Conservation (phyloP, 2,113 vertebrate species). For the Chauna torquata region DNA sequence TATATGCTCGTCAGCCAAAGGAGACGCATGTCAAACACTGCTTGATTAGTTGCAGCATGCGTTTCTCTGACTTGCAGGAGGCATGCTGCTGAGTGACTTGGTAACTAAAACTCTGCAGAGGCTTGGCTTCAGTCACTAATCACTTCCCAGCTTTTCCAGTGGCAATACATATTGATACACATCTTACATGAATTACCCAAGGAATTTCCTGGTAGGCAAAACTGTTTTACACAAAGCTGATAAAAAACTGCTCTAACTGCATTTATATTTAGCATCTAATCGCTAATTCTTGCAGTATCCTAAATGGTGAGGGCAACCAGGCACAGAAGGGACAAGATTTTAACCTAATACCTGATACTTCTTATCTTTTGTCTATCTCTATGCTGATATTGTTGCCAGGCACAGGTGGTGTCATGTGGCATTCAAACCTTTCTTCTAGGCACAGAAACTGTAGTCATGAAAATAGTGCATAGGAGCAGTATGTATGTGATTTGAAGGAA, state of each 20-base stretch:
- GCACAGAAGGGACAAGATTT: neutral
- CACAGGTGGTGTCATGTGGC: neutral
- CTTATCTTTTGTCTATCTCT: neutral
- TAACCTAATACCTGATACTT: neutral
- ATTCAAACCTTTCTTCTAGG: neutral
- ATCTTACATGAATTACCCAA: neutral
- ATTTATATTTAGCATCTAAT: neutral
- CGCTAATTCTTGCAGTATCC: neutral
- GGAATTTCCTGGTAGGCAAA: neutral
- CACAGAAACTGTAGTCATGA: neutral
- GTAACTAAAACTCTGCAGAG: neutral
- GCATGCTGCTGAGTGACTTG: neutral
- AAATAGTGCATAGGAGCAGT: neutral
- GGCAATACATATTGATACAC: rapidly evolving
- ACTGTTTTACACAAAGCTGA: rapidly evolving
- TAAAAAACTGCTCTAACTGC: neutral
- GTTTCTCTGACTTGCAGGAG: neutral
- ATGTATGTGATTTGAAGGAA: neutral
- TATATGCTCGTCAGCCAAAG: slow-evolving; percentile 17
- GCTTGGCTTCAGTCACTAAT: neutral
- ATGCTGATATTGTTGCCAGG: neutral
- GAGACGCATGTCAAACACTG: slow-evolving; percentile 19
- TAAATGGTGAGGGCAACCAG: neutral
- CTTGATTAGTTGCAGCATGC: neutral
- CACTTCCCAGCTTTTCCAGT: neutral